phyloP scores from a whole-genome alignment of 1,140 invertebrate genomes.

The Apocrypta bakeri region DNA sequence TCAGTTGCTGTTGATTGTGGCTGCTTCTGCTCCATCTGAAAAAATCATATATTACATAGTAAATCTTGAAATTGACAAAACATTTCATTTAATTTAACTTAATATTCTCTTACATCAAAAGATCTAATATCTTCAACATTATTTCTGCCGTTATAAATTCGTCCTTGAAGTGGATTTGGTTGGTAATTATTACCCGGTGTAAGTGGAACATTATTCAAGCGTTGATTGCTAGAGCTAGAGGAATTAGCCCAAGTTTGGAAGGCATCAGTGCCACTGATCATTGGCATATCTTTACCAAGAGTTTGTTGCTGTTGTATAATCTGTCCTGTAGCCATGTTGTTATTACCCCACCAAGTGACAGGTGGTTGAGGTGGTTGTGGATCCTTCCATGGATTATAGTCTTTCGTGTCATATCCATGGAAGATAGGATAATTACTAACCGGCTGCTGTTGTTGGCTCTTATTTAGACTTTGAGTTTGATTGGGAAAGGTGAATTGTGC shows the following conservation, averaged over 20 bases:
- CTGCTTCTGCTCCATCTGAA: constrained; percentile 62
- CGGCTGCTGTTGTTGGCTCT: constrained; percentile 51
- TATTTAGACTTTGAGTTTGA: constrained; percentile 46
- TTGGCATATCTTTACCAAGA: constrained; percentile 53
- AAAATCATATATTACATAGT: constrained; percentile 6
- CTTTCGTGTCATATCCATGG: constrained; percentile 60
- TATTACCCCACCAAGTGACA: constrained; percentile 61
- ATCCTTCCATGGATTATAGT: constrained; percentile 67
- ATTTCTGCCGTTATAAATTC: constrained; percentile 54
- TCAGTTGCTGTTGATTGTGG: constrained; percentile 61
- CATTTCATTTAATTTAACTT: not conserved
- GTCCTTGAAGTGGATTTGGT: constrained; percentile 53
- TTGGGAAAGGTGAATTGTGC: constrained; percentile 56
- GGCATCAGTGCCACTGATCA: constrained; percentile 49
- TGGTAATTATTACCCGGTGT: constrained; percentile 61
- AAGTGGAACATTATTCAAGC: constrained; percentile 54
- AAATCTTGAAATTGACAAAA: not conserved
- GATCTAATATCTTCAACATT: constrained; percentile 59
- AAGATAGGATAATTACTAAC: constrained; percentile 59
- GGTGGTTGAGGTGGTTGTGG: constrained; percentile 61
- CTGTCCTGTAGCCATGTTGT: constrained; percentile 36
- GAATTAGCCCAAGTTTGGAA: constrained; percentile 64
- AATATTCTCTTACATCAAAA: constrained; percentile 58
- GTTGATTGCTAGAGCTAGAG: constrained; percentile 51
- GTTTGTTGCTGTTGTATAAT: constrained; percentile 51